phyloP scores from a whole-genome alignment of 2,113 vertebrate genomes.

The Silurus meridionalis region DNA sequence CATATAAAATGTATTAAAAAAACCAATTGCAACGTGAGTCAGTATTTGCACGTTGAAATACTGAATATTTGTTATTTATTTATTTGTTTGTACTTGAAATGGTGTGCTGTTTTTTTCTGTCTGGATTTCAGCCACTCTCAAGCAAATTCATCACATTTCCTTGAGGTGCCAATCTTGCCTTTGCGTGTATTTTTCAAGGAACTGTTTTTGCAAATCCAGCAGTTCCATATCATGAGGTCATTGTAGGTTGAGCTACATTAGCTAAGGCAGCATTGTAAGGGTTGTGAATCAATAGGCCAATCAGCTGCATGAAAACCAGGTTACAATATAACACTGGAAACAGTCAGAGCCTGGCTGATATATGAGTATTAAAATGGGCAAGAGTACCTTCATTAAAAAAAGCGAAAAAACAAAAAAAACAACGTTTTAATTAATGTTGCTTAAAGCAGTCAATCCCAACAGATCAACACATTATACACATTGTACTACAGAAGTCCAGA shows the following conservation, averaged over 20 bases:
- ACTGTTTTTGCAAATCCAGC: neutral
- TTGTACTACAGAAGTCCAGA: neutral
- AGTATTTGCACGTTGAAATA: neutral
- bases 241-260: neutral
- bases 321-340: neutral
- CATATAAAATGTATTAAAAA: neutral
- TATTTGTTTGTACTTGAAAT: neutral
- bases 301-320: neutral
- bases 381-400: neutral
- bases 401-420: no score
- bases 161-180: neutral
- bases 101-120: neutral
- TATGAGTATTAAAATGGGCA: neutral
- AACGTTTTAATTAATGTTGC: neutral
- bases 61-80: neutral
- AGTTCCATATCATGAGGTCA: neutral
- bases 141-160: neutral
- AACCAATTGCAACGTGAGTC: neutral
- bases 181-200: neutral
- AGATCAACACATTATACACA: neutral
- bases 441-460: neutral
- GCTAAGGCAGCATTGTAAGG: neutral
- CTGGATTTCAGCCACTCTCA: neutral
- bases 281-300: neutral
- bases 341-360: neutral